Conservation (phyloP, 1,140 invertebrate species). For the Oryctes rhinoceros region DNA sequence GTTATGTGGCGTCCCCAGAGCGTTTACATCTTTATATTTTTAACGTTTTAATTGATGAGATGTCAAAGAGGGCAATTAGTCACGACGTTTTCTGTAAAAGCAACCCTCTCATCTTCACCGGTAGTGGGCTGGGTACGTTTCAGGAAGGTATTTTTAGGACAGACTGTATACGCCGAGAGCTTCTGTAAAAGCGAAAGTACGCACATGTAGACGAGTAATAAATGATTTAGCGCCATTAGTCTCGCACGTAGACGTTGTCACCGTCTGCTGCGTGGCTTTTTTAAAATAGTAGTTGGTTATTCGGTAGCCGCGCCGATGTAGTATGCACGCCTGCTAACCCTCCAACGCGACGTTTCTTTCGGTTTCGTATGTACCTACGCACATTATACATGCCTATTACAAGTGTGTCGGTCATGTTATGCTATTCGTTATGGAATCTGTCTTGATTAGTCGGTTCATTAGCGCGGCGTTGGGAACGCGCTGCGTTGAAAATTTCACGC, state of each 20-base stretch:
- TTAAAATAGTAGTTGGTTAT: constrained; percentile 26
- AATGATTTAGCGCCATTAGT: constrained; percentile 34
- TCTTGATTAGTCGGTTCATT: constrained; percentile 34
- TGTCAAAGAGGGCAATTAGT: constrained; percentile 23
- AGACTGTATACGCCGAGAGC: background rate
- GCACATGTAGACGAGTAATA: constrained; percentile 5
- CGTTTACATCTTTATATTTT: background rate
- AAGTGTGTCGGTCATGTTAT: constrained; percentile 6
- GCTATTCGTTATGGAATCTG: constrained; percentile 29
- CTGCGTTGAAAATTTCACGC: constrained; percentile 26
- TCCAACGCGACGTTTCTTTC: background rate
- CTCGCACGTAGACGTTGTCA: constrained; percentile 13
- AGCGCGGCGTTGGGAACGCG: background rate
- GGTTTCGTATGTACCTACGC: background rate
- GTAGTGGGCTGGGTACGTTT: background rate
- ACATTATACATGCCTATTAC: background rate
- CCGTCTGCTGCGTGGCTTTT: background rate
- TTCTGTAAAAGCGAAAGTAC: background rate
- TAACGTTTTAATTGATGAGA: constrained; percentile 30
- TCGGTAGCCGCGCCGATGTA: background rate
- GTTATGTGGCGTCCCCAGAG: background rate
- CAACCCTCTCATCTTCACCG: background rate
- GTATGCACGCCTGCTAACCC: background rate
- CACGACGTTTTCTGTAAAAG: constrained; percentile 8
- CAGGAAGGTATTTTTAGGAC: background rate